phyloP scores from a whole-genome alignment of 2,113 vertebrate species.

The Lanius ludovicianus region DNA sequence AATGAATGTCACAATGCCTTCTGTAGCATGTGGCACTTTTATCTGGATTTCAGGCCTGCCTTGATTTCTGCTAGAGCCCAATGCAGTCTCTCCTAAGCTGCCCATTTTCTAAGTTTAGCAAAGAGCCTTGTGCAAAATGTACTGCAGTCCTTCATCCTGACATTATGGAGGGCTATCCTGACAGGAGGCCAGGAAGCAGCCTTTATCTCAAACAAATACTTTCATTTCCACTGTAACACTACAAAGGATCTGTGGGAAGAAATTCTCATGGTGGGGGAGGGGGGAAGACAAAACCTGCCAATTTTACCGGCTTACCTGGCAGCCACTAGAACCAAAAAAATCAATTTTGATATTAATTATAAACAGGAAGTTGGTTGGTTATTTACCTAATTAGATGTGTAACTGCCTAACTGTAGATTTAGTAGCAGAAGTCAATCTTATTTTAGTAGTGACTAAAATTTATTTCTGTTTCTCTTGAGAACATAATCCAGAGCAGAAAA shows the following conservation, averaged over 20 bases:
- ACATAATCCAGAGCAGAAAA: background rate
- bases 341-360: background rate
- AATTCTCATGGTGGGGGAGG: background rate
- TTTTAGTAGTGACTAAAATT: background rate
- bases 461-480: background rate
- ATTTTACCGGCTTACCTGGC: background rate
- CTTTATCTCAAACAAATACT: background rate
- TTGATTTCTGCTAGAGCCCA: background rate
- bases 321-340: background rate
- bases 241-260: background rate
- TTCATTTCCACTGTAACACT: background rate
- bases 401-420: background rate
- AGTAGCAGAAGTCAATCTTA: background rate
- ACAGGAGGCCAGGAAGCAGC: background rate
- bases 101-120: background rate
- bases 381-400: background rate
- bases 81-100: background rate
- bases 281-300: background rate
- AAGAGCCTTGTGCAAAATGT: background rate
- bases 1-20: background rate
- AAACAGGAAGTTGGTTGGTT: background rate
- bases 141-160: background rate
- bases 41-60: background rate
- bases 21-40: background rate
- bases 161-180: background rate